Evolutionary conservation across 2,113 vertebrate species (phyloP).

Genomic region (Caracal caracal): DNA sequence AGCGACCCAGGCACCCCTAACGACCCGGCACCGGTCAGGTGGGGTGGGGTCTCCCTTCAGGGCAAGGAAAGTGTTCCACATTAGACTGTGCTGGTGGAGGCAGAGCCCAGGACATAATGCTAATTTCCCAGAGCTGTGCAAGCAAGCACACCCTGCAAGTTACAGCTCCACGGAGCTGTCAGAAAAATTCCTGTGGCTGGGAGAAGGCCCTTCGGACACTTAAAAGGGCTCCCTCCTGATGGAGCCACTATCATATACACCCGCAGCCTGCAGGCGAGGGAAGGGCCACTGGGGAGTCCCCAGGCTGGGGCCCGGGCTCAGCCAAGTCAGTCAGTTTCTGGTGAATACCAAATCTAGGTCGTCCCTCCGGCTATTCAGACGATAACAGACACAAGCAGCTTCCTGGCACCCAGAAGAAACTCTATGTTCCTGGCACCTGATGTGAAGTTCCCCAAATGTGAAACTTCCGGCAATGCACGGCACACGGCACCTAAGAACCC

Average conservation of each 20-base stretch:
- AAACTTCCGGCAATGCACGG: accelerated
- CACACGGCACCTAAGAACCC: not conserved
- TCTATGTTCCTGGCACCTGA: accelerated
- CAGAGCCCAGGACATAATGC: not conserved
- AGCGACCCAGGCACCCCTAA: too few relatives aligned
- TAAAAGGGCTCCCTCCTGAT: not conserved
- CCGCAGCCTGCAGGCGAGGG: too few relatives aligned
- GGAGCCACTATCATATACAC: too few relatives aligned
- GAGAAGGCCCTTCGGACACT: not conserved
- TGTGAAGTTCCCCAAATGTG: not conserved
- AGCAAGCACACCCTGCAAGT: not conserved
- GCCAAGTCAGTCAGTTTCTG: not conserved
- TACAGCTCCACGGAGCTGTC: not conserved
- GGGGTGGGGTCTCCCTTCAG: not conserved
- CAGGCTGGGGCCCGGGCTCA: not conserved
- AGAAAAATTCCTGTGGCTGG: not conserved
- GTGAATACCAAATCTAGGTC: accelerated
- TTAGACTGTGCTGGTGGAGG: not conserved
- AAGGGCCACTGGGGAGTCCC: accelerated
- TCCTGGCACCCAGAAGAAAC: not conserved
- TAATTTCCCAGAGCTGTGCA: too few relatives aligned
- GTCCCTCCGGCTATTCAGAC: not conserved
- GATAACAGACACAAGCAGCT: accelerated
- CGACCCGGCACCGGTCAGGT: not conserved
- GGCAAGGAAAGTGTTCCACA: not conserved